Evolutionary conservation across 2,888 invertebrate genomes (phyloP).

Genomic region (Papilio elwesi): DNA sequence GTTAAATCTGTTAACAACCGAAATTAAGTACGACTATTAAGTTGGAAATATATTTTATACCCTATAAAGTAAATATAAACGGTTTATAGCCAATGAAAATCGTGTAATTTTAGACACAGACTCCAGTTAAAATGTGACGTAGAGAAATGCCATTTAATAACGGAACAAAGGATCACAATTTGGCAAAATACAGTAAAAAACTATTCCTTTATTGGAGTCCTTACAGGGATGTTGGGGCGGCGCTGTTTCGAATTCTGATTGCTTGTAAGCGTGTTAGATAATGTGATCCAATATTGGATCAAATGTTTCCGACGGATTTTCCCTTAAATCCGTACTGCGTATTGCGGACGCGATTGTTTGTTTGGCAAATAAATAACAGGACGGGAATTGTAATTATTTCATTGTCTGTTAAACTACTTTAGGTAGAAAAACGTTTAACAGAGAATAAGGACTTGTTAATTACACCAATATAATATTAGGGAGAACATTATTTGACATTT

Average conservation of each 20-base stretch:
- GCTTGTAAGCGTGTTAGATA: conserved; percentile 46
- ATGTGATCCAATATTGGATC: conserved; percentile 48
- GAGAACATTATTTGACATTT: too few species aligned
- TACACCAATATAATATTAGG: too few species aligned
- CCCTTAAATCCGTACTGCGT: conserved; percentile 26
- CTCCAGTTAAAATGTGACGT: conserved; percentile 15
- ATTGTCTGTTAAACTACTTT: not conserved
- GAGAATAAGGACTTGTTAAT: too few species aligned
- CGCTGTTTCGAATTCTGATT: conserved; percentile 55
- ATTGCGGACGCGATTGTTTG: conserved; percentile 40
- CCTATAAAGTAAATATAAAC: conserved; percentile 14
- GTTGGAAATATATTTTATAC: conserved; percentile 2
- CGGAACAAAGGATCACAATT: conserved; percentile 25
- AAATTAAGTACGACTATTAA: conserved; percentile 9
- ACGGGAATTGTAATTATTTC: conserved; percentile 13
- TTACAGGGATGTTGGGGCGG: conserved; percentile 55
- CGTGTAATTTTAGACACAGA: not conserved
- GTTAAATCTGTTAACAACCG: too few species aligned
- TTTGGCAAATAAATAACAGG: conserved; percentile 39
- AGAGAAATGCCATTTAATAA: conserved; percentile 20
- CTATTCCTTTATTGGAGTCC: conserved; percentile 56
- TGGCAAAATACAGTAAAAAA: conserved; percentile 16
- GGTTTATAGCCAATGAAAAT: conserved; percentile 23
- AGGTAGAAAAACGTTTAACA: too few species aligned
- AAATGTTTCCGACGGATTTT: conserved; percentile 49